Conservation (phyloP, 2,797 vertebrate genomes). For the Malacoctenus gilli region DNA sequence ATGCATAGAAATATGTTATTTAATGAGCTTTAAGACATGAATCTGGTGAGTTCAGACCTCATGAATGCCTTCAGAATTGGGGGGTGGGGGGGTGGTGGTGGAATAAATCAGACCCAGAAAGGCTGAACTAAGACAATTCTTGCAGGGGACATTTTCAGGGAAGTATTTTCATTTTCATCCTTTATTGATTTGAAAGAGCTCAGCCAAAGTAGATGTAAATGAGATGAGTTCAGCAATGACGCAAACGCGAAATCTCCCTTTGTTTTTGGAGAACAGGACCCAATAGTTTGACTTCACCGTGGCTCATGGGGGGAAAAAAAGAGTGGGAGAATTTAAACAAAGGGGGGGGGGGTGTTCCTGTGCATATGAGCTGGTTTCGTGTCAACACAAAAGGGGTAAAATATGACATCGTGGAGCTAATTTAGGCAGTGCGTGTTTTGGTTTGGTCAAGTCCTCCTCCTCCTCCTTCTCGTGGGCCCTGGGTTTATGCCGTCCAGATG, state of each 20-base stretch:
- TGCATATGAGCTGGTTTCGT: slow-evolving; percentile 58
- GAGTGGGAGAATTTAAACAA: slow-evolving; percentile 10
- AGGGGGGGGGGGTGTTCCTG: slow-evolving; percentile 40
- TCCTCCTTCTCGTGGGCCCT: slow-evolving; percentile 45
- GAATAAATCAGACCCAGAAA: too few species aligned
- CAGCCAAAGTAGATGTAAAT: slow-evolving; percentile 8
- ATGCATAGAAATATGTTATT: too few species aligned
- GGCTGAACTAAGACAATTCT: slow-evolving; percentile 1
- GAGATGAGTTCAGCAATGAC: slow-evolving; percentile 19
- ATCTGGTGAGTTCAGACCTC: too few species aligned
- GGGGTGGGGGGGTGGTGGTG: too few species aligned
- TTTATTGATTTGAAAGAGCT: not conserved
- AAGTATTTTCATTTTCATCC: not conserved
- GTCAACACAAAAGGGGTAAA: slow-evolving; percentile 43
- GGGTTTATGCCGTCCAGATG: slow-evolving; percentile 78
- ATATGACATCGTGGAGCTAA: slow-evolving; percentile 61
- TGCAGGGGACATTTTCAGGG: not conserved
- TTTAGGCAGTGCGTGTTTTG: slow-evolving; percentile 59
- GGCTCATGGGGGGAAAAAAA: slow-evolving; percentile 16
- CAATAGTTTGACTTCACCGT: slow-evolving; percentile 6
- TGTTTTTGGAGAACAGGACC: slow-evolving; percentile 1
- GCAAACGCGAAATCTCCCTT: slow-evolving; percentile 6
- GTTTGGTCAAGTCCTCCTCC: slow-evolving; percentile 43
- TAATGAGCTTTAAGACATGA: too few species aligned
- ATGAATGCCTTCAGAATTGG: too few species aligned